A percentile compares a stretch with the other conserved stretches of the same genome.
These are phyloP conservation scores for Pomacea canaliculata DNA, from an alignment of 2,888 invertebrate species.

Conservation along the genomic window DNA sequence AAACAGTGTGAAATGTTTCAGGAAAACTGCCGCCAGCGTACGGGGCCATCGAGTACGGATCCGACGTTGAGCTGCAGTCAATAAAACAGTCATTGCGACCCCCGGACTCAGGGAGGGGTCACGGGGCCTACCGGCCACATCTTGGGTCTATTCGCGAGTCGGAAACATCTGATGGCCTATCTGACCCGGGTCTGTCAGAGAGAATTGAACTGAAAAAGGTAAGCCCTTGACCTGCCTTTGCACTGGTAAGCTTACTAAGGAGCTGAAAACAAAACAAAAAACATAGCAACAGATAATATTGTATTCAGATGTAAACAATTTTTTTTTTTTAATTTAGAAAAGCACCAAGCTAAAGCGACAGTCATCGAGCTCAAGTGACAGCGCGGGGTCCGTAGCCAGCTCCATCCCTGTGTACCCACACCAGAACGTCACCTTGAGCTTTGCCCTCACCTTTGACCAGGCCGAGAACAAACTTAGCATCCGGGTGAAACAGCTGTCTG, in stretches of 20 bases:
- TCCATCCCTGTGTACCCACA: constrained; percentile 13
- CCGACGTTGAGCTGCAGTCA: constrained; percentile 16
- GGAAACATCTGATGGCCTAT: constrained; percentile 42
- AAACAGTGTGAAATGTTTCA: background rate
- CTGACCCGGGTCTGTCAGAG: constrained; percentile 45
- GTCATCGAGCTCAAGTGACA: constrained; percentile 30
- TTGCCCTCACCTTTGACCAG: constrained; percentile 45
- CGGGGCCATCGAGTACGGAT: constrained; percentile 29
- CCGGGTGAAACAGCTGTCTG: constrained; percentile 45
- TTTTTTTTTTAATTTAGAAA: background rate
- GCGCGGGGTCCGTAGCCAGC: constrained; percentile 22
- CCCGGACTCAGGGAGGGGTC: constrained; percentile 13
- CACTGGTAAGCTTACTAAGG: no score
- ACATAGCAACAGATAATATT: background rate
- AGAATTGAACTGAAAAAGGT: constrained; percentile 48
- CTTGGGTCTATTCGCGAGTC: constrained; percentile 38
- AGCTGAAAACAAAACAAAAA: no score
- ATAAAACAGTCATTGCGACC: constrained; percentile 23
- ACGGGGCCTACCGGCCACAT: constrained; percentile 31
- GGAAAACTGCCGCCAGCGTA: constrained; percentile 27
- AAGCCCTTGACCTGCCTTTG: background rate
- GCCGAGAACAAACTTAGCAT: constrained; percentile 43
- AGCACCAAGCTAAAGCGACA: constrained; percentile 18
- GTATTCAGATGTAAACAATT: background rate
- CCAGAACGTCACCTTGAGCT: constrained; percentile 42